Evolutionary conservation across 2,113 vertebrate genomes (phyloP), one percentile per base, ranked within the genome.

Genomic region (Nerophis ophidion): DNA sequence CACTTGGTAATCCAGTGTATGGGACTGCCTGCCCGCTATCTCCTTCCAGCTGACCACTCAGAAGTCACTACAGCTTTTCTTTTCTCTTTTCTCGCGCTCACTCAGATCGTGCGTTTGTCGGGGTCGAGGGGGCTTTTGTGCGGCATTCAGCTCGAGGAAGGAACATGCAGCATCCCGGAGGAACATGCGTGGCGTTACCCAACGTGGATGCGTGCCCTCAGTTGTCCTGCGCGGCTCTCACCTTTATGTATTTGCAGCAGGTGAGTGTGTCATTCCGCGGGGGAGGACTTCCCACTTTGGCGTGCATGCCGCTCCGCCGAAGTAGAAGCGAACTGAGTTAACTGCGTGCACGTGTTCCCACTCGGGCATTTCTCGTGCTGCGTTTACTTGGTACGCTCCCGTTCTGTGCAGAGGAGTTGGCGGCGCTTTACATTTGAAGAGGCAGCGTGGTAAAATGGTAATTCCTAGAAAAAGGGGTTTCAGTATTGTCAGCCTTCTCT

Each of bases 191-290:
- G 87, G 91, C 95, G 73, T 89, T 97, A 88, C 93, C 95, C 81
- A 93, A 92, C 56, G 93, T 95, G 90, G 93, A 93, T 86, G 91
- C 93, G 91, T 96, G 94, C 91, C 95, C 95, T 82, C 94, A 94
- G 91, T 92, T 97, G 83, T 96, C 95, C 85, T 96, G 95, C 88
- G 93, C 95, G 85, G 93, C 94, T 89, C 93, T 98, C 92, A 96
- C 94, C 86, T 97, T 98, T 87, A 95, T 98, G 93, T 98, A 98
- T 91, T 91, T 98, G 89, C 95, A 98, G 93, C 94, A 97, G 94
- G 95, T 98, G 93, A 95, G 94, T 90, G 86, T 16, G 51, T 75
- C 57, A 35, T 17, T 61, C 44, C 10, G 57, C 48, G 48, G 35
- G 35, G 50, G 60, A 44, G 34, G 38, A 6, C 42, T 66, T 26